phyloP scores from a whole-genome alignment of 1,140 invertebrate species.

The Berghia stephanieae region DNA sequence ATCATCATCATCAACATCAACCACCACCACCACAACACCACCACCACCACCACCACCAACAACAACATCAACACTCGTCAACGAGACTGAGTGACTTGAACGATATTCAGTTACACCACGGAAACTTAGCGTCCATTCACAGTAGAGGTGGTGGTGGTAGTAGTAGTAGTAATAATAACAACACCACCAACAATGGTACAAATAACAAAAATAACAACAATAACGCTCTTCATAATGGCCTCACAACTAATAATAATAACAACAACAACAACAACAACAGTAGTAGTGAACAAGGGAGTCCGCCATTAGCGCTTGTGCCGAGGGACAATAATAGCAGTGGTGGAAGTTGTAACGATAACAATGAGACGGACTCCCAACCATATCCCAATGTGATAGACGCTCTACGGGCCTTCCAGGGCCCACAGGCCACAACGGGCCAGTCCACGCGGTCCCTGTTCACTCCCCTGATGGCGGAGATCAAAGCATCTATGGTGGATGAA shows the following conservation, averaged over 20 bases:
- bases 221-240: not conserved
- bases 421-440: not conserved
- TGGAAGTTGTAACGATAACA: too few relatives aligned
- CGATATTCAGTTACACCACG: too few relatives aligned
- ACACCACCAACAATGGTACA: too few relatives aligned
- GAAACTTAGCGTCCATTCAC: too few relatives aligned
- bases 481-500: slow-evolving; percentile 59
- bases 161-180: too few relatives aligned
- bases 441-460: slow-evolving; percentile 46
- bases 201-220: too few relatives aligned
- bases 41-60: slow-evolving; percentile 13
- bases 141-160: too few relatives aligned
- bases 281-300: not conserved
- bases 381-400: slow-evolving; percentile 35
- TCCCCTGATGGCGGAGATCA: slow-evolving; percentile 58
- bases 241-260: not conserved
- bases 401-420: slow-evolving; percentile 20
- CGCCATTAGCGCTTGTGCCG: too few relatives aligned
- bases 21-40: slow-evolving; percentile 26
- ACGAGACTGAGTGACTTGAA: too few relatives aligned
- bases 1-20: slow-evolving; percentile 18
- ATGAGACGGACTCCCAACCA: slow-evolving; percentile 9
- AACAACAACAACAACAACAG: slow-evolving; percentile 20
- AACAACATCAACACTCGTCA: slow-evolving; percentile 6
- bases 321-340: too few relatives aligned